phyloP scores from a whole-genome alignment of 2,888 invertebrate species.

The Protodeltote pygarga region DNA sequence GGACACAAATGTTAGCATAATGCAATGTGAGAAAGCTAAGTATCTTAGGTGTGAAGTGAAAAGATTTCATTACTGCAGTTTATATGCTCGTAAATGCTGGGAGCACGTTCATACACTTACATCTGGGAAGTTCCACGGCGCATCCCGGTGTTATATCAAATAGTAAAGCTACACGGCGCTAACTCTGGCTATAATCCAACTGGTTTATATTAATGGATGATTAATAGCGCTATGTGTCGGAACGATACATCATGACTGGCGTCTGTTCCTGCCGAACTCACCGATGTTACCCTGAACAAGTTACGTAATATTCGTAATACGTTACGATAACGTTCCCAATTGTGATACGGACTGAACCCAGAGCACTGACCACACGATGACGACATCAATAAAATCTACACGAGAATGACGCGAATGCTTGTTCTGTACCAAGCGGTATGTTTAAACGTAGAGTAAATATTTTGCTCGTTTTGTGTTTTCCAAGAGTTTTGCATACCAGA shows the following conservation, averaged over 20 bases:
- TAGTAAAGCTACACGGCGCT: constrained; percentile 57
- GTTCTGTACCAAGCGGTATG: constrained; percentile 20
- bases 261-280: constrained; percentile 44
- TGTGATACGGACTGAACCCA: constrained; percentile 53
- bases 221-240: constrained; percentile 56
- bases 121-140: constrained; percentile 8
- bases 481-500: constrained; percentile 48
- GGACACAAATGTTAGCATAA: not conserved
- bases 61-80: constrained; percentile 49
- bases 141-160: constrained; percentile 54
- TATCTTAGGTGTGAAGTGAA: constrained; percentile 17
- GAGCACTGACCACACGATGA: constrained; percentile 56
- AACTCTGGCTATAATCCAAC: constrained; percentile 66
- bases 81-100: constrained; percentile 28
- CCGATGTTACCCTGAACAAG: constrained; percentile 38
- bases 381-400: constrained; percentile 53
- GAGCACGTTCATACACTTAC: no score
- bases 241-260: constrained; percentile 53
- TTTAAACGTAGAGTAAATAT: constrained; percentile 42
- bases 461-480: constrained; percentile 40
- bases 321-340: constrained; percentile 50
- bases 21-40: constrained; percentile 9
- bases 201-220: constrained; percentile 64
- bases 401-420: constrained; percentile 32
- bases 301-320: constrained; percentile 55